These are phyloP conservation scores for Drepana falcataria DNA, from an alignment of 2,888 invertebrate species.

Conservation along the genomic window DNA sequence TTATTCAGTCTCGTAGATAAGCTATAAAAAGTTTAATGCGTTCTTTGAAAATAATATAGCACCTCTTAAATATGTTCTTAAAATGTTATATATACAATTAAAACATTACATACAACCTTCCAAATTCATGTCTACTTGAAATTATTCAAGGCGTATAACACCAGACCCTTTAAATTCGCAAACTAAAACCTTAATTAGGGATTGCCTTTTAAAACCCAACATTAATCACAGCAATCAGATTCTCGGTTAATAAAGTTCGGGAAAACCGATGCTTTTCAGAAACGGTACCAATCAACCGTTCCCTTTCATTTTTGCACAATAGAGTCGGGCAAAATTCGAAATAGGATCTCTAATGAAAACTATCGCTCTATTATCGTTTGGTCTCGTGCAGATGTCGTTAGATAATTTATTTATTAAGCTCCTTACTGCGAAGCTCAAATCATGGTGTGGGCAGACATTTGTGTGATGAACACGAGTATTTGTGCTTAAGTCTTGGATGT, in stretches of 20 bases:
- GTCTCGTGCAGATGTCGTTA: constrained; percentile 49
- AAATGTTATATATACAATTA: no score
- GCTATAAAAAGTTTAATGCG: no score
- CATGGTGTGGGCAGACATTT: no score
- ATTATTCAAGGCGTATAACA: no score
- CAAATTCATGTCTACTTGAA: no score
- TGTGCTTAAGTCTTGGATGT: no score
- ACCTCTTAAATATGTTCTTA: no score
- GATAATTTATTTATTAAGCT: constrained; percentile 12
- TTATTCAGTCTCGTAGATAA: no score
- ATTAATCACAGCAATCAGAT: constrained; percentile 54
- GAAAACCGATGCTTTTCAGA: constrained; percentile 49
- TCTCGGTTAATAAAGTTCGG: constrained; percentile 29
- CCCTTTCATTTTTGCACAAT: constrained; percentile 49
- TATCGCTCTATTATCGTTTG: constrained; percentile 45
- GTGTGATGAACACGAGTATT: no score
- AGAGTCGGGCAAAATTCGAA: constrained; percentile 43
- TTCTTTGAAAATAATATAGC: no score
- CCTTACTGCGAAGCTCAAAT: no score
- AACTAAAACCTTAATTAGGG: background rate
- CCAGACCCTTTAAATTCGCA: background rate
- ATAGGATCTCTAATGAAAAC: constrained; percentile 52
- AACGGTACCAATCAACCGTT: constrained; percentile 48
- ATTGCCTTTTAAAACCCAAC: constrained; percentile 15
- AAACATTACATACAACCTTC: no score